These are phyloP conservation scores for Aradus depressus DNA, from an alignment of 2,888 invertebrate genomes.

Conservation along the genomic window DNA sequence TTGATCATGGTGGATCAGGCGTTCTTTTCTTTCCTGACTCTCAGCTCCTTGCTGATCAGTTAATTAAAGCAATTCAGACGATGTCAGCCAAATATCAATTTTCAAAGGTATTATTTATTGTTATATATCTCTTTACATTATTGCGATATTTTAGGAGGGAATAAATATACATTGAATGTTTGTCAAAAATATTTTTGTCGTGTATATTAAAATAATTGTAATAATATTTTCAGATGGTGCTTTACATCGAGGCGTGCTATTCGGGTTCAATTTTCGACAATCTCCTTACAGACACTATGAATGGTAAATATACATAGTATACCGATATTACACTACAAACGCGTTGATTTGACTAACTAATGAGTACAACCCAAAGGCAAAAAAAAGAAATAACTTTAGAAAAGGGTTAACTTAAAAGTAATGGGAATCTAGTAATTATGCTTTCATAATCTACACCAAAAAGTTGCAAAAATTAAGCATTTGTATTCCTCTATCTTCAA, in stretches of 20 bases:
- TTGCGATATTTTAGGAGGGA: no score
- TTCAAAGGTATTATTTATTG: slow-evolving; percentile 40
- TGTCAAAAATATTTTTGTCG: neutral
- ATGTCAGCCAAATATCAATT: slow-evolving; percentile 41
- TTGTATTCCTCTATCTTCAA: no score
- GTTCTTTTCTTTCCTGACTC: slow-evolving; percentile 41
- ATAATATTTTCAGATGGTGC: slow-evolving; percentile 40
- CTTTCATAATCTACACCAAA: no score
- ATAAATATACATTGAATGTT: neutral
- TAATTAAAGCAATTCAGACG: slow-evolving; percentile 33
- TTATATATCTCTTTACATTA: neutral
- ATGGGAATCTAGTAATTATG: no score
- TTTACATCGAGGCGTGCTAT: slow-evolving; percentile 51
- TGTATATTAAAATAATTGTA: neutral
- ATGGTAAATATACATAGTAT: slow-evolving; percentile 36
- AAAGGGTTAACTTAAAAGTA: no score
- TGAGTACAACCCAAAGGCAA: no score
- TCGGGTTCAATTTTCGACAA: slow-evolving; percentile 50
- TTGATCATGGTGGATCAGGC: slow-evolving; percentile 49
- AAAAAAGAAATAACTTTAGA: no score
- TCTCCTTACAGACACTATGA: slow-evolving; percentile 40
- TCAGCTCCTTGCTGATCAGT: slow-evolving; percentile 35
- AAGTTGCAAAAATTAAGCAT: no score
- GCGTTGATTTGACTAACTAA: no score
- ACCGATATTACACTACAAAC: no score